Evolutionary conservation across 2,888 invertebrate species (phyloP).

Genomic region (Sinohyriopsis cumingii): DNA sequence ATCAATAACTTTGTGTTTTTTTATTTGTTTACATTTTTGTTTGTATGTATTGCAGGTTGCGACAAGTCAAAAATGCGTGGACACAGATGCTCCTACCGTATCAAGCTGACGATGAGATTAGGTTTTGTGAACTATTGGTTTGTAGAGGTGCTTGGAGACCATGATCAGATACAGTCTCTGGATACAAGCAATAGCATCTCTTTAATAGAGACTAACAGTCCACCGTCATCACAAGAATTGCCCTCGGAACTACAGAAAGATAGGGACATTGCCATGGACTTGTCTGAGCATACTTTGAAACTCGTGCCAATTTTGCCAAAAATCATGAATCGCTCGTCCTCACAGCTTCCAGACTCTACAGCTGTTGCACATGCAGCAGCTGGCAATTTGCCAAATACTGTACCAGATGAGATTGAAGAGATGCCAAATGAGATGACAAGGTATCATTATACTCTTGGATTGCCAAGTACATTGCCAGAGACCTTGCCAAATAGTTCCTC

Average conservation of each 20-base stretch:
- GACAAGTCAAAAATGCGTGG: conserved; percentile 62
- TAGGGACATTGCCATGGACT: conserved; percentile 13
- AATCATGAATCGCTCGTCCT: no score
- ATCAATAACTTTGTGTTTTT: no score
- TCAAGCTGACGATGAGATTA: conserved; percentile 63
- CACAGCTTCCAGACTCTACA: no score
- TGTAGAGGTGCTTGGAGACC: conserved; percentile 62
- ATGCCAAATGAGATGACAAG: conserved; percentile 10
- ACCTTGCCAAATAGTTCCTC: conserved; percentile 4
- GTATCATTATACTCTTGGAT: conserved; percentile 35
- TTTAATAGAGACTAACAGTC: neutral
- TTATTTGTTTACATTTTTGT: no score
- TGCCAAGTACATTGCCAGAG: conserved; percentile 23
- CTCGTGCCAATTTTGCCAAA: conserved; percentile 13
- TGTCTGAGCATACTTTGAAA: conserved; percentile 12
- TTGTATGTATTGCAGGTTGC: conserved; percentile 47
- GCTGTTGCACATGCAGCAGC: no score
- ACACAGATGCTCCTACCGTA: conserved; percentile 61
- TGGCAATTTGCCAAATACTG: conserved; percentile 13
- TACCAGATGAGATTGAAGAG: conserved; percentile 19
- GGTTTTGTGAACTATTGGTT: conserved; percentile 64
- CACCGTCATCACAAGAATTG: conserved; percentile 1
- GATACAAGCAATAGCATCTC: neutral
- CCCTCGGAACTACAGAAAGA: conserved; percentile 4
- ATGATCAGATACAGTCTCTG: conserved; percentile 42